Conservation (phyloP, 2,888 invertebrate species). For the Elmis aenea region DNA sequence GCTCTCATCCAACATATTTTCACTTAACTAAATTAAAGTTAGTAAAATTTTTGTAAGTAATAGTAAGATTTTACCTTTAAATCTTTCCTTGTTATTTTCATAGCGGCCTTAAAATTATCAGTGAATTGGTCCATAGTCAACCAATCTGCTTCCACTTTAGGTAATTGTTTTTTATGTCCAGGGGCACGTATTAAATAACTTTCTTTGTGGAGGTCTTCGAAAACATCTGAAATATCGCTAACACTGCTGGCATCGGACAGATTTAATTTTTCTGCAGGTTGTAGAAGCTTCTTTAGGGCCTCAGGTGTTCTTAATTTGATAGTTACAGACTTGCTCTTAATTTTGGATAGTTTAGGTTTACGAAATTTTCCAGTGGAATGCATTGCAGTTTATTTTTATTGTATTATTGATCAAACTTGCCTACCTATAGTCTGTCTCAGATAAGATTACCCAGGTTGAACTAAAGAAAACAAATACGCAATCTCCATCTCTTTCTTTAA, state of each 20-base stretch:
- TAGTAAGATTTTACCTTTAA: conserved; percentile 22
- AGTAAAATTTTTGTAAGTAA: background rate
- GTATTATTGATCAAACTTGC: conserved; percentile 29
- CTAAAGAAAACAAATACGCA: too few species aligned
- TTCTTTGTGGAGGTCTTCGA: conserved; percentile 30
- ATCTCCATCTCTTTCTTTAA: too few species aligned
- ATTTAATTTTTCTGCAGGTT: conserved; percentile 24
- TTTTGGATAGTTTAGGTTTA: background rate
- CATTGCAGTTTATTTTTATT: background rate
- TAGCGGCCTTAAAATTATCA: conserved; percentile 31
- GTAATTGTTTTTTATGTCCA: conserved; percentile 24
- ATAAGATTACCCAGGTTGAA: conserved; percentile 1
- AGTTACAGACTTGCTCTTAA: conserved; percentile 4
- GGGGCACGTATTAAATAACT: conserved; percentile 26
- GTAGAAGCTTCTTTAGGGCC: conserved; percentile 22
- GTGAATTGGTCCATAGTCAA: conserved; percentile 33
- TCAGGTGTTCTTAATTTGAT: conserved; percentile 25
- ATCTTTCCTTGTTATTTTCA: conserved; percentile 27
- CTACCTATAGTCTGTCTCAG: too few species aligned
- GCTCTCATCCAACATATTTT: conserved; percentile 18
- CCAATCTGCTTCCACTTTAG: conserved; percentile 33
- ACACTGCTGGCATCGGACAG: conserved; percentile 23
- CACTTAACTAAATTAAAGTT: conserved; percentile 12
- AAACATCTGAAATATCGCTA: conserved; percentile 32
- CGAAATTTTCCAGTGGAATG: too few species aligned